Conservation (phyloP, 2,888 invertebrate species). For the Hyalella azteca region DNA sequence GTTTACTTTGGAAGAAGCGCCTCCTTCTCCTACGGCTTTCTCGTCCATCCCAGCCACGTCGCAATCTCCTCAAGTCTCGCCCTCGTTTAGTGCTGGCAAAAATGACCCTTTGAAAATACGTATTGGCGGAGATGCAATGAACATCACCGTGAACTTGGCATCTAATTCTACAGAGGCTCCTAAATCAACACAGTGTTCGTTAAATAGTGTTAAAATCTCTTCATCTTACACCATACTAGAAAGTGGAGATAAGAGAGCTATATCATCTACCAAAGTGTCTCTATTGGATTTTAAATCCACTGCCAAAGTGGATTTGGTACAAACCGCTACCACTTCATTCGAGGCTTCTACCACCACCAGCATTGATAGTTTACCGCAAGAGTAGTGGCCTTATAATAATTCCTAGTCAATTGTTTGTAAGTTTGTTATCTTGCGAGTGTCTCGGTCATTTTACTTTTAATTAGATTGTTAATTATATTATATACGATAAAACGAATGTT, state of each 20-base stretch:
- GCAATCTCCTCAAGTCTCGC: neutral
- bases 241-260: neutral
- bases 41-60: constrained; percentile 1
- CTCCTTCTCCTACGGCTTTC: constrained; percentile 31
- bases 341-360: constrained; percentile 29
- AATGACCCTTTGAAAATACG: neutral
- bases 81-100: neutral
- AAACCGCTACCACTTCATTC: constrained; percentile 6
- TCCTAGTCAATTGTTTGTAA: neutral
- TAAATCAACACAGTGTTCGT: neutral
- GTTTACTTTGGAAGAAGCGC: constrained; percentile 31
- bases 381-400: neutral
- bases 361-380: neutral
- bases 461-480: too few species aligned
- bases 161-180: neutral
- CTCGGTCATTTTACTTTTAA: neutral
- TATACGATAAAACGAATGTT: too few species aligned
- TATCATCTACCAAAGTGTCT: constrained; percentile 1
- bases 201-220: too few species aligned
- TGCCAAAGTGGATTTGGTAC: constrained; percentile 10
- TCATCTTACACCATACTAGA: neutral
- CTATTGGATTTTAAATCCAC: neutral
- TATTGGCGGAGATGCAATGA: neutral
- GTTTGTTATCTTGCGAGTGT: neutral
- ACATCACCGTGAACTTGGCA: constrained; percentile 12